Evolutionary conservation across 2,113 vertebrate genomes (phyloP), one percentile per base, ranked within the genome.

Genomic region (Oreotrochilus melanogaster): DNA sequence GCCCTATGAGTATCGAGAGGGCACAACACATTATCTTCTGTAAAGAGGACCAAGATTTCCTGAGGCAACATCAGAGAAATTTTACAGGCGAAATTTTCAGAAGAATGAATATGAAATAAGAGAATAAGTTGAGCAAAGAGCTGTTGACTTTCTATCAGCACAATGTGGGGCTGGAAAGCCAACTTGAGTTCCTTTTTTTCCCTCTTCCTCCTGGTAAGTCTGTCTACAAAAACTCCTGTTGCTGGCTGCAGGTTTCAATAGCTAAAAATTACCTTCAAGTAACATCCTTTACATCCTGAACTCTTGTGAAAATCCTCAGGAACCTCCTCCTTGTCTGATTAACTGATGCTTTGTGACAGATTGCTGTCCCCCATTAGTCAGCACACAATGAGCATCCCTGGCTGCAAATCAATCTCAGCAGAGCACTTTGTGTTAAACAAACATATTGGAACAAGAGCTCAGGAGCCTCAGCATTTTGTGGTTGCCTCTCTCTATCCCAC

Each of bases 301-400:
- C 3, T 6, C 72, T 60, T 73, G 65, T 76, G 78, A 88, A 89
- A 93, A 86, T 33, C 70, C 60, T 83, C 89, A 48, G 21, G 92
- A 95, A 66, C 72, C 74, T 96, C 85, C 72, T 93, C 82, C 75
- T 60, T 60, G 24, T 42, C 94, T 31, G 18, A 81, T 70, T 97
- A 96, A 96, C 83, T 92, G 94, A 91, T 83, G 78, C 64, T 94
- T 78, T 91, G 89, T 92, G 96, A 86, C 92, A 95, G 90, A 93
- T 93, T 93, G 92, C 78, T 80, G n/a, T 71, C 88, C 96, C 75
- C 88, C 90, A 78, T 94, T 94, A 96, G 94, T 92, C 89, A 96
- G 89, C 89, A 84, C 53, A 71, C 61, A 89, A 89, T 11, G 71
- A 94, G 90, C 83, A 93, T 43, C 93, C 64, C 58, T 43, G 57